These are phyloP conservation scores for Poeciliopsis prolifica DNA, from an alignment of 2,113 vertebrate genomes.

Conservation along the genomic window DNA sequence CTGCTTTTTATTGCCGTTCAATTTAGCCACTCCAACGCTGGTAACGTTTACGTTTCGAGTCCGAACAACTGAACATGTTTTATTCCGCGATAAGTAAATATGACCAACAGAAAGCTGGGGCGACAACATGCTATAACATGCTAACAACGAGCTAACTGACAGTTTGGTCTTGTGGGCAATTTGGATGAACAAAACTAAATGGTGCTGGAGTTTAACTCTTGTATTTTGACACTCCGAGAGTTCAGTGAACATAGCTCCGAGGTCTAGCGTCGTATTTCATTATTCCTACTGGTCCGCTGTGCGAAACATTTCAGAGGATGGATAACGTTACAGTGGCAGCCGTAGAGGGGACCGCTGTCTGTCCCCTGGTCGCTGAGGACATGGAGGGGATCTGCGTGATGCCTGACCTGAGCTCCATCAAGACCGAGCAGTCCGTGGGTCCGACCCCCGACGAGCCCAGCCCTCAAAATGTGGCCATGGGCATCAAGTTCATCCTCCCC, in stretches of 20 bases:
- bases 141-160: constrained; percentile 38
- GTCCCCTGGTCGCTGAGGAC: constrained; percentile 83
- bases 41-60: not conserved
- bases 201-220: not conserved
- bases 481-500: constrained; percentile 96
- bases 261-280: not conserved
- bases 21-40: rapidly evolving
- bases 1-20: not conserved
- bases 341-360: constrained; percentile 73
- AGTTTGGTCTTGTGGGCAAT: not conserved
- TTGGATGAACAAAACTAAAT: not conserved
- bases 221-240: not conserved
- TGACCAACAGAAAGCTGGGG: constrained; percentile 1
- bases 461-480: constrained; percentile 91
- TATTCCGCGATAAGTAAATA: too few species aligned
- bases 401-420: constrained; percentile 85
- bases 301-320: constrained; percentile 26
- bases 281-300: not conserved
- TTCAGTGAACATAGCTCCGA: constrained; percentile 12
- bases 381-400: constrained; percentile 86
- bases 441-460: constrained; percentile 59
- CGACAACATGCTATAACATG: constrained; percentile 36
- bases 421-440: constrained; percentile 88
- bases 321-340: constrained; percentile 74
- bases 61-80: not conserved